phyloP scores from a whole-genome alignment of 2,888 invertebrate species.

The Proisotoma minuta region DNA sequence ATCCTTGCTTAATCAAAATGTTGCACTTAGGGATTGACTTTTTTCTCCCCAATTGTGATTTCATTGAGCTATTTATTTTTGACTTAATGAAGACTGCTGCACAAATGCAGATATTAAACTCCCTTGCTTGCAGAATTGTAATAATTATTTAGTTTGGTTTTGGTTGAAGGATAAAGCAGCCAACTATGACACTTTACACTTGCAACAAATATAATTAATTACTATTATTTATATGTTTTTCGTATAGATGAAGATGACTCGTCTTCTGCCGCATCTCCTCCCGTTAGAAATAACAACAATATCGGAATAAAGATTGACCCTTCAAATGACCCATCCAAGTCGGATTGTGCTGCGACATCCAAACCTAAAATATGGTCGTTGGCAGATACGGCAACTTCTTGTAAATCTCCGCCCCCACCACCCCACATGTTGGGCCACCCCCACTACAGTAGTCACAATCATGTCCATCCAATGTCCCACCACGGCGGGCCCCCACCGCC shows the following conservation, averaged over 20 bases:
- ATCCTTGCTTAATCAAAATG: conserved; percentile 45
- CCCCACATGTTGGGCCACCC: conserved; percentile 33
- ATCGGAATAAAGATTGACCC: conserved; percentile 47
- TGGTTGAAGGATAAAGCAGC: too few relatives aligned
- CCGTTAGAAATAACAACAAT: conserved; percentile 45
- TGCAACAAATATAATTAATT: too few relatives aligned
- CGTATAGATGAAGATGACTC: conserved; percentile 40
- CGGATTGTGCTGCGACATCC: conserved; percentile 58
- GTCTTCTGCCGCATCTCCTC: conserved; percentile 43
- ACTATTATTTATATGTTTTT: too few relatives aligned
- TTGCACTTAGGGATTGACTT: conserved; percentile 26
- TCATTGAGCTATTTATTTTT: neutral
- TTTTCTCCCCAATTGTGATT: neutral
- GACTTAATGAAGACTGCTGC: neutral
- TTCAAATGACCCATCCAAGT: conserved; percentile 43
- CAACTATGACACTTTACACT: too few relatives aligned
- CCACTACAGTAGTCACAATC: conserved; percentile 39
- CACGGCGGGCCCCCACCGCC: conserved; percentile 53
- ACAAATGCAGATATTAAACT: too few relatives aligned
- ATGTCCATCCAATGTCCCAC: conserved; percentile 29
- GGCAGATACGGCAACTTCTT: conserved; percentile 89
- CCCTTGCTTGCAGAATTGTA: too few relatives aligned
- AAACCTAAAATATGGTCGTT: conserved; percentile 94
- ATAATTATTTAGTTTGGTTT: too few relatives aligned
- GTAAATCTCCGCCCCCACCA: conserved; percentile 70